Percentiles rank a stretch among this genome's conserved stretches.
phyloP scores from a whole-genome alignment of 2,113 vertebrate genomes.

The Silurus asotus region DNA sequence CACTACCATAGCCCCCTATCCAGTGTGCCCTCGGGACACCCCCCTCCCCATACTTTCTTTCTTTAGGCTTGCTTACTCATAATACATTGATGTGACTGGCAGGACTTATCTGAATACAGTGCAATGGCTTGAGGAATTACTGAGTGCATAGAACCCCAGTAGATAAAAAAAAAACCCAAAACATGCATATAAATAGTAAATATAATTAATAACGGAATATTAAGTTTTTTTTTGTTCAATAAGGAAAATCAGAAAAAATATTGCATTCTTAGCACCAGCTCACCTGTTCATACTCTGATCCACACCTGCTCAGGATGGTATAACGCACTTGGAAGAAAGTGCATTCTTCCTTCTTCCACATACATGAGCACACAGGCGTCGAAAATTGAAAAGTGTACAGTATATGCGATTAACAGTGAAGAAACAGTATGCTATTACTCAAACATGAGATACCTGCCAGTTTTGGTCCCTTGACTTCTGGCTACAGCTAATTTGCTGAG shows the following conservation, averaged over 20 bases:
- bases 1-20: slow-evolving; percentile 47
- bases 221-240: no score
- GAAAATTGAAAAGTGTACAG: neutral
- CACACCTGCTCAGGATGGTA: neutral
- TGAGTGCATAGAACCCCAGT: slow-evolving; percentile 21
- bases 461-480: neutral
- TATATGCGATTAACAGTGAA: neutral
- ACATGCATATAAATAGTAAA: neutral
- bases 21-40: neutral
- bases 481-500: neutral
- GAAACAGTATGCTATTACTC: neutral
- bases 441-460: neutral
- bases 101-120: slow-evolving; percentile 46
- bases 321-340: neutral
- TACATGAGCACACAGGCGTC: neutral
- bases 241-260: neutral
- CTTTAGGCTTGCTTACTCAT: slow-evolving; percentile 46
- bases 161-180: neutral
- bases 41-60: slow-evolving; percentile 14
- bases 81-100: slow-evolving; percentile 47
- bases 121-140: slow-evolving; percentile 38
- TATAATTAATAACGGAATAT: neutral
- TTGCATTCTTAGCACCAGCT: neutral
- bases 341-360: neutral
- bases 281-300: neutral